phyloP scores from a whole-genome alignment of 2,113 vertebrate species.

The Madoqua kirkii region DNA sequence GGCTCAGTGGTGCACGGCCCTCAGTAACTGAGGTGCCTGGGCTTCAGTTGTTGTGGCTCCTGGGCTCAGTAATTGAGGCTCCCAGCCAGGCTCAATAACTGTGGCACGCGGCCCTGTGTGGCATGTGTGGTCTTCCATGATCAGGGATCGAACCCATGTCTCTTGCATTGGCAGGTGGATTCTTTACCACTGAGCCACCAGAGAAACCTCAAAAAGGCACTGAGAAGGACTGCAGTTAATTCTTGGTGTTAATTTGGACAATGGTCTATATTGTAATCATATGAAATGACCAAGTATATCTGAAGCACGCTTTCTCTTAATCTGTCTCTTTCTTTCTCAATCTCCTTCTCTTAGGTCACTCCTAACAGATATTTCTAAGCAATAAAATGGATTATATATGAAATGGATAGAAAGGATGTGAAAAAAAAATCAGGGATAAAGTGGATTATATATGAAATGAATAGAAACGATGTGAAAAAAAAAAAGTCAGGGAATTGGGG shows the following conservation, averaged over 20 bases:
- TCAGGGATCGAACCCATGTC: background rate
- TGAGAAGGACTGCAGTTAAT: background rate
- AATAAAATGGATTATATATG: background rate
- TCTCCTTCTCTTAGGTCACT: background rate
- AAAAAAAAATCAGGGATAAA: background rate
- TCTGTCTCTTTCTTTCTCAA: background rate
- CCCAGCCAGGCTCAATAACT: background rate
- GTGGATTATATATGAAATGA: background rate
- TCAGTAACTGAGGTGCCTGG: background rate
- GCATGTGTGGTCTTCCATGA: background rate
- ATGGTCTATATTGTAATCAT: background rate
- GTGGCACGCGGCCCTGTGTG: background rate
- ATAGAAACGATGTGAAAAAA: background rate
- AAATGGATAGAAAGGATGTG: background rate
- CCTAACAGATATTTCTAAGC: background rate
- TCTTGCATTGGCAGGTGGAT: background rate
- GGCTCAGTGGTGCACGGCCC: accelerated
- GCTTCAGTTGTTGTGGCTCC: background rate
- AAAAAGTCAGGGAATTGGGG: background rate
- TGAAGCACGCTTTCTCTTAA: background rate
- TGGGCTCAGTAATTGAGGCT: background rate
- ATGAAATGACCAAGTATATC: background rate
- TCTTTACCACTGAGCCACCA: background rate
- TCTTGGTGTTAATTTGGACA: background rate
- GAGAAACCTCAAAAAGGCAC: background rate